Evolutionary conservation across 2,797 vertebrate species (phyloP).

Genomic region (Sebastes minor): DNA sequence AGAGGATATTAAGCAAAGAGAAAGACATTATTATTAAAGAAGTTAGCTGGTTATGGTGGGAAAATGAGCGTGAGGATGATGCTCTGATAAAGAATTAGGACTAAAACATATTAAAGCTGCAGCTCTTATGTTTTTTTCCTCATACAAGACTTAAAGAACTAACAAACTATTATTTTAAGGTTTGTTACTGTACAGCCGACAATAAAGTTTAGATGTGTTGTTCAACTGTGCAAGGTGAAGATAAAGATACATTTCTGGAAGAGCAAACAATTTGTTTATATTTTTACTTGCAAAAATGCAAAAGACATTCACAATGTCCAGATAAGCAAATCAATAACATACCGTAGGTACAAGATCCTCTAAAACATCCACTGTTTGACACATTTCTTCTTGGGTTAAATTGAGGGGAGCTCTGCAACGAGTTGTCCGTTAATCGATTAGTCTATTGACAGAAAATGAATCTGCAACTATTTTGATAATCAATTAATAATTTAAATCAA

Average conservation of each 20-base stretch:
- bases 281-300: background rate
- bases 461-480: background rate
- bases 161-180: background rate
- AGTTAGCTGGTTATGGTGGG: background rate
- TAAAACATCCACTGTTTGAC: background rate
- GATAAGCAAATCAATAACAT: background rate
- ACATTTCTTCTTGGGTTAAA: background rate
- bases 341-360: background rate
- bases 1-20: background rate
- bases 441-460: background rate
- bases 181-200: background rate
- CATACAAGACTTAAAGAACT: background rate
- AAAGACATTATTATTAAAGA: conserved; percentile 6
- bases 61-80: background rate
- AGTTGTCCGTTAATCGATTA: background rate
- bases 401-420: background rate
- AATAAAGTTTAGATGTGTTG: background rate
- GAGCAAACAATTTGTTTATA: background rate
- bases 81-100: background rate
- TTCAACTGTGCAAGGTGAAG: background rate
- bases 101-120: background rate
- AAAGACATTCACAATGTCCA: background rate
- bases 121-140: background rate
- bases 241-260: background rate
- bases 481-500: background rate